Conservation (phyloP, 2,888 invertebrate species). For the Amiota communis region DNA sequence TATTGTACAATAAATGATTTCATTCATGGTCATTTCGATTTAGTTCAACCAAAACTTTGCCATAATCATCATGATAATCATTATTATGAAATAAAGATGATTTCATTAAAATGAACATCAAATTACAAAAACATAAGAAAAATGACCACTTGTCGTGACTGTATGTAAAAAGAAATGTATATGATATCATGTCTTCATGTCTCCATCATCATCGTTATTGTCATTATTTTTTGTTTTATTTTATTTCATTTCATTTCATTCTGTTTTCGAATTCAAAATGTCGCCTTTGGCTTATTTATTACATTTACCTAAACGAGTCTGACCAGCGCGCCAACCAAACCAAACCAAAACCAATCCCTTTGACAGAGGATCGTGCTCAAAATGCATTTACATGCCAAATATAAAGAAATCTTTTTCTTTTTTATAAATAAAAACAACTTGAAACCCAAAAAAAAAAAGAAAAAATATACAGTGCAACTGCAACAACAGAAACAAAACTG, state of each 20-base stretch:
- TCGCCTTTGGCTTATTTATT: constrained; percentile 58
- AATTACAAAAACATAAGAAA: too few species aligned
- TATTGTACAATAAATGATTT: too few species aligned
- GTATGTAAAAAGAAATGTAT: too few species aligned
- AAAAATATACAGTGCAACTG: constrained; percentile 5
- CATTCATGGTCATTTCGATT: too few species aligned
- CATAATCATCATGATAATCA: too few species aligned
- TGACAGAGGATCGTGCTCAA: constrained; percentile 25
- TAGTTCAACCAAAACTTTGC: too few species aligned
- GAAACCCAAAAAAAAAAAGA: constrained; percentile 23
- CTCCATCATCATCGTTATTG: too few species aligned
- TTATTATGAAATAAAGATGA: too few species aligned
- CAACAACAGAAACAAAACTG: constrained; percentile 2
- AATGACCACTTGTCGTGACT: too few species aligned
- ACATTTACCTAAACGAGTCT: constrained; percentile 38
- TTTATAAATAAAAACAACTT: constrained; percentile 37
- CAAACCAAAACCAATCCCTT: background rate
- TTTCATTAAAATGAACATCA: too few species aligned
- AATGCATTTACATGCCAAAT: constrained; percentile 50
- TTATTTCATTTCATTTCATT: background rate
- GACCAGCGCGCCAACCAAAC: background rate
- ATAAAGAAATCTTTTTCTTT: constrained; percentile 30
- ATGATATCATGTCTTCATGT: too few species aligned
- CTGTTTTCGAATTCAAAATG: constrained; percentile 49
- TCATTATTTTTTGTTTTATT: too few species aligned